Conservation (phyloP, 2,113 vertebrate genomes). For the Pedionomus torquatus region DNA sequence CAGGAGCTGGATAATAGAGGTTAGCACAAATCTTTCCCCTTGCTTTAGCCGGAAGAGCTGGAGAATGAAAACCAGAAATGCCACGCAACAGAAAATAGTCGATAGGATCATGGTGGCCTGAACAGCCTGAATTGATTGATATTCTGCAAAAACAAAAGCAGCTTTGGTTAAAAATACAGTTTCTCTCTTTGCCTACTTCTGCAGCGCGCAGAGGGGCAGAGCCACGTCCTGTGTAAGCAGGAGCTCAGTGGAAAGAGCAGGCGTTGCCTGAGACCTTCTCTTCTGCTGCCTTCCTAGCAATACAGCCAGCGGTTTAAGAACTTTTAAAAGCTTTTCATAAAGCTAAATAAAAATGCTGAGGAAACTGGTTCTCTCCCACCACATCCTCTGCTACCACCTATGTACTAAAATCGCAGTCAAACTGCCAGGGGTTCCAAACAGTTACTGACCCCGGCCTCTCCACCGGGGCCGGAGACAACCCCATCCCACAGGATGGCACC, state of each 20-base stretch:
- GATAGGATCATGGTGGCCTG: conserved; percentile 93
- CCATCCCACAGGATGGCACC: background rate
- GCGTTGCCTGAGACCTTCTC: background rate
- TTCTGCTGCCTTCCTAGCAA: background rate
- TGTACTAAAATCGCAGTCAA: background rate
- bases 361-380: background rate
- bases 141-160: conserved; percentile 76
- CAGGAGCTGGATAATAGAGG: conserved; percentile 89
- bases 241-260: background rate
- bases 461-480: background rate
- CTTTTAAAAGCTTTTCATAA: background rate
- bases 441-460: background rate
- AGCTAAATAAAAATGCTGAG: background rate
- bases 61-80: conserved; percentile 92
- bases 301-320: background rate
- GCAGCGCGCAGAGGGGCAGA: background rate
- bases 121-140: conserved; percentile 82
- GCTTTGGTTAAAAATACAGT: background rate
- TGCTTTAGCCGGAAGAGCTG: conserved; percentile 96
- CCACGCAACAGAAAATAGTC: conserved; percentile 88
- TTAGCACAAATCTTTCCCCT: conserved; percentile 92
- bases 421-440: background rate
- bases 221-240: background rate
- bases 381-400: background rate
- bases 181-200: background rate